Percentiles rank a stretch among this genome's conserved stretches.
These are phyloP conservation scores for Australoheros scitulus DNA, from an alignment of 2,113 vertebrate species.

Conservation along the genomic window DNA sequence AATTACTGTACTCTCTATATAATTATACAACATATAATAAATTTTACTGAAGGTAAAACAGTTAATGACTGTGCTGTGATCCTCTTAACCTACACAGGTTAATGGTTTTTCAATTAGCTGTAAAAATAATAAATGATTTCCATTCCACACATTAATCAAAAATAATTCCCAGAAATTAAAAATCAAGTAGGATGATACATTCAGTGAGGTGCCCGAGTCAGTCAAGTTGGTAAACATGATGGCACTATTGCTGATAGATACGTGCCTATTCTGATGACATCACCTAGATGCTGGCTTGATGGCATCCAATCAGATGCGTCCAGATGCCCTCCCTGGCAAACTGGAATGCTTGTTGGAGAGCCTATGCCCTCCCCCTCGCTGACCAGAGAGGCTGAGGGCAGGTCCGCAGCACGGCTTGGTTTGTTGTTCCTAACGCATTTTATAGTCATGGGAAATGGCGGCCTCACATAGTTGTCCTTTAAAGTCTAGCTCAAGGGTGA, in stretches of 20 bases:
- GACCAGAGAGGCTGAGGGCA: constrained; percentile 33
- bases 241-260: constrained; percentile 67
- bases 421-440: constrained; percentile 88
- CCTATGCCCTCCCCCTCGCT: constrained; percentile 8
- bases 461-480: constrained; percentile 97
- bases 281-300: constrained; percentile 43
- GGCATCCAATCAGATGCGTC: constrained; percentile 49
- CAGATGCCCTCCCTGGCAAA: constrained; percentile 6
- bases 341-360: constrained; percentile 33
- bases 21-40: constrained; percentile 14
- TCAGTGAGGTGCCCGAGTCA: constrained; percentile 45
- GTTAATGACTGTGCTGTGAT: constrained; percentile 14
- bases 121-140: constrained; percentile 18
- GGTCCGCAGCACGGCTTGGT: constrained; percentile 9
- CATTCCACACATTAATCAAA: not conserved
- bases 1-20: constrained; percentile 21
- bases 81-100: constrained; percentile 28
- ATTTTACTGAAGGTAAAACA: constrained; percentile 12
- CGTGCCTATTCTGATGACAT: constrained; percentile 53
- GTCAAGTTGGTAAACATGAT: constrained; percentile 43
- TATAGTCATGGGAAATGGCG: constrained; percentile 97
- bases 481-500: constrained; percentile 96
- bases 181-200: constrained; percentile 63
- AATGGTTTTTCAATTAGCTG: constrained; percentile 22
- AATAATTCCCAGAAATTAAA: constrained; percentile 20